phyloP scores from a whole-genome alignment of 2,888 invertebrate species.

The Eupithecia exiguata region DNA sequence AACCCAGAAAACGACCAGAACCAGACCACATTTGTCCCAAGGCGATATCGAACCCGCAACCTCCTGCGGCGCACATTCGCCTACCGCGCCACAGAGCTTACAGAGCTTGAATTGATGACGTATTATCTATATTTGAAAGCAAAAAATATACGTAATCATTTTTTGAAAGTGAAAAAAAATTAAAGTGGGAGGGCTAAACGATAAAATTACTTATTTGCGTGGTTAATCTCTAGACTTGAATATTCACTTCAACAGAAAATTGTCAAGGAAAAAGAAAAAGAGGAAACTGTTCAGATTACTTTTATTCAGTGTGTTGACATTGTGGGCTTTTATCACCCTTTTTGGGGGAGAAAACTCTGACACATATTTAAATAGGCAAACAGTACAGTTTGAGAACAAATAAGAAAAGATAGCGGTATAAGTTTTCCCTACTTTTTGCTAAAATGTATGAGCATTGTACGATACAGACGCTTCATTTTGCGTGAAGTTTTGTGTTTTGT shows the following conservation, averaged over 20 bases:
- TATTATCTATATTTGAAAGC: background rate
- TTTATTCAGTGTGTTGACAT: constrained; percentile 78
- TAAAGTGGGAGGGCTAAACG: background rate
- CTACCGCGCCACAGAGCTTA: too few species aligned
- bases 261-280: constrained; percentile 48
- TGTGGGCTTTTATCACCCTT: constrained; percentile 81
- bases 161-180: background rate
- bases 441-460: constrained; percentile 9
- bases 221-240: constrained; percentile 16
- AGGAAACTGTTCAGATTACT: constrained; percentile 77
- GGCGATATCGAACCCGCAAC: too few species aligned
- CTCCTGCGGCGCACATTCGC: too few species aligned
- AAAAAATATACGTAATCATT: background rate
- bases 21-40: too few species aligned
- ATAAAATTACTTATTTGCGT: constrained; percentile 9
- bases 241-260: constrained; percentile 44
- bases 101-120: too few species aligned
- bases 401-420: constrained; percentile 58
- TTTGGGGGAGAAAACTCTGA: constrained; percentile 78
- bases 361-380: constrained; percentile 82
- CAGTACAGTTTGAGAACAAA: constrained; percentile 69
- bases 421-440: constrained; percentile 41
- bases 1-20: too few species aligned
- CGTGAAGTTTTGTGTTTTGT: background rate
- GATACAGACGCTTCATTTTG: background rate